Conservation (phyloP, 2,888 invertebrate species). For the Apamea crenata region DNA sequence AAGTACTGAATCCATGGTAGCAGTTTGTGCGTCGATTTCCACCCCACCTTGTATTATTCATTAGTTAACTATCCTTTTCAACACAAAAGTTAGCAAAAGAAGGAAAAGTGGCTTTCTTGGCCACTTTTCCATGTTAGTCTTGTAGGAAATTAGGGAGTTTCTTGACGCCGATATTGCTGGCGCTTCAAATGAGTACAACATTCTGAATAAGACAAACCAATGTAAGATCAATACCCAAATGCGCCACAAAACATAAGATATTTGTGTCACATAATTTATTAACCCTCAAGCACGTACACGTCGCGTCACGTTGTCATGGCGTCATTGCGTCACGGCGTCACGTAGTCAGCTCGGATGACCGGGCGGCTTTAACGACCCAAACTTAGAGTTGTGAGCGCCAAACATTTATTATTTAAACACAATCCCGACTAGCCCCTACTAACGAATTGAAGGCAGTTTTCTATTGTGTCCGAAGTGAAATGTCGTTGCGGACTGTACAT, state of each 20-base stretch:
- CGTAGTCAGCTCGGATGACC: conserved; percentile 70
- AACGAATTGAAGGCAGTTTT: conserved; percentile 34
- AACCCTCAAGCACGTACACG: conserved; percentile 48
- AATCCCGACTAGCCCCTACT: conserved; percentile 68
- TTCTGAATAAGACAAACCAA: not conserved
- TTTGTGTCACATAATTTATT: conserved; percentile 66
- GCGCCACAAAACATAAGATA: conserved; percentile 39
- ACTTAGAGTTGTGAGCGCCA: conserved; percentile 73
- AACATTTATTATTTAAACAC: conserved; percentile 79
- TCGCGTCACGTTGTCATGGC: conserved; percentile 51
- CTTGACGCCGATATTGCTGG: not conserved
- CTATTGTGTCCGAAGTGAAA: conserved; percentile 41
- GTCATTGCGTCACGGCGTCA: conserved; percentile 53
- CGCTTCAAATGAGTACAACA: not conserved
- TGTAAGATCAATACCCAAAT: conserved; percentile 30
- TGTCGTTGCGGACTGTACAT: not conserved
- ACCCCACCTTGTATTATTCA: not conserved
- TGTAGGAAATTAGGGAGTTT: not conserved
- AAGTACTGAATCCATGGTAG: too few species aligned
- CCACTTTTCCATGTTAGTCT: not conserved
- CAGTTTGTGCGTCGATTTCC: too few species aligned
- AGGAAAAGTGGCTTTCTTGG: not conserved
- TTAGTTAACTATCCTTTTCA: not conserved
- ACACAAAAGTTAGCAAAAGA: not conserved
- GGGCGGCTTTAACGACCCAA: conserved; percentile 76